Conservation (phyloP, 2,797 vertebrate genomes). For the Tadarida brasiliensis region DNA sequence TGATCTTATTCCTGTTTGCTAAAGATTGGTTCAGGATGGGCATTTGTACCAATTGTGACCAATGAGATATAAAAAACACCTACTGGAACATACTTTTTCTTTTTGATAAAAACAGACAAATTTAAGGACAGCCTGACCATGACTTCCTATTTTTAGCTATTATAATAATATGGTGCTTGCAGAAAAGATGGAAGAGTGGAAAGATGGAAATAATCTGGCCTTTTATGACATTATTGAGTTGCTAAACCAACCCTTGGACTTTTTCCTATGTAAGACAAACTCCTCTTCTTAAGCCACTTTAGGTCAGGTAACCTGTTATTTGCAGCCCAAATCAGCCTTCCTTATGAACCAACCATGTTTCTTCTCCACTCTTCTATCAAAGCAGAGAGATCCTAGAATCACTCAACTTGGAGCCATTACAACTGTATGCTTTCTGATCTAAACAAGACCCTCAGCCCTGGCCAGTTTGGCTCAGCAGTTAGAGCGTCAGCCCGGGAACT, state of each 20-base stretch:
- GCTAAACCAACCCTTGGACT: not conserved
- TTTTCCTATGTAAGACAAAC: not conserved
- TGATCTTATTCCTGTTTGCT: not conserved
- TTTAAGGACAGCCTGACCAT: not conserved
- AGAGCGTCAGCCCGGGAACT: no score
- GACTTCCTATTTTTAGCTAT: not conserved
- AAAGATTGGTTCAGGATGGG: not conserved
- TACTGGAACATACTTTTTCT: not conserved
- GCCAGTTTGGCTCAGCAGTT: no score
- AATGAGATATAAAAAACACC: not conserved
- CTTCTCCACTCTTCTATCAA: not conserved
- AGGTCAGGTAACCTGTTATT: not conserved
- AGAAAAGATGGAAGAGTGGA: not conserved
- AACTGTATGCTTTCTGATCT: not conserved
- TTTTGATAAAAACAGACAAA: not conserved
- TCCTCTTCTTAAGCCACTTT: not conserved
- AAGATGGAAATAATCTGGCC: not conserved
- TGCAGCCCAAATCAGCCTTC: not conserved
- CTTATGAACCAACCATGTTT: not conserved
- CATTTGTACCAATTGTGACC: not conserved
- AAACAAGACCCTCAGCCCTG: not conserved
- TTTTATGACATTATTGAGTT: not conserved
- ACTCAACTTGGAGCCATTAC: not conserved
- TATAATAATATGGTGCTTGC: not conserved
- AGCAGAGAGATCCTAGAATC: constrained; percentile 6